Conservation (phyloP, 2,113 vertebrate species). For the Paratilapia polleni region DNA sequence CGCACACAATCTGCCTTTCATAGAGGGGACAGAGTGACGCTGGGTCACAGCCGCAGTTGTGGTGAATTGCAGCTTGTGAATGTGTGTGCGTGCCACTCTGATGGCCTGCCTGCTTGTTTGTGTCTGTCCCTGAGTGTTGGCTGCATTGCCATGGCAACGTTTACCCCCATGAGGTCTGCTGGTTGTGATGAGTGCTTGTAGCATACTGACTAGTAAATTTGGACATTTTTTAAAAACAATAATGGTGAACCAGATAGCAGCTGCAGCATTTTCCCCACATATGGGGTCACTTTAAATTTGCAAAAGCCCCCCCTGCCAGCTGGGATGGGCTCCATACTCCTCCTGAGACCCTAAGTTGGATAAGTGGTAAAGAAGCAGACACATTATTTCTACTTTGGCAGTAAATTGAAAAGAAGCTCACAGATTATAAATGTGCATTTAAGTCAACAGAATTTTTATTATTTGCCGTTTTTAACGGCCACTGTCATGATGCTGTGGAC, state of each 20-base stretch:
- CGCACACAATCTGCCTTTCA: constrained; percentile 74
- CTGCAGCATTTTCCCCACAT: background rate
- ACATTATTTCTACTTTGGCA: no score
- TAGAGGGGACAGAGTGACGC: constrained; percentile 49
- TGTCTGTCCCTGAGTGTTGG: constrained; percentile 37
- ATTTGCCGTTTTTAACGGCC: background rate
- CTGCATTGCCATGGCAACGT: constrained; percentile 39
- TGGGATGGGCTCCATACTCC: no score
- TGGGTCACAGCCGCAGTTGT: constrained; percentile 32
- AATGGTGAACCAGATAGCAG: background rate
- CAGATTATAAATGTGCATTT: no score
- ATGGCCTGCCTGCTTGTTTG: constrained; percentile 38
- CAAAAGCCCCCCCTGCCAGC: background rate
- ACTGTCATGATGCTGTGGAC: background rate
- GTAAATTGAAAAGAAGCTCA: no score
- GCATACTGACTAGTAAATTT: background rate
- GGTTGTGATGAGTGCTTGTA: constrained; percentile 8
- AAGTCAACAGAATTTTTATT: background rate
- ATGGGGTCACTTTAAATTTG: background rate
- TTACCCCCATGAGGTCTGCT: background rate
- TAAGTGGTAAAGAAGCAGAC: no score
- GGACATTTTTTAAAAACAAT: background rate
- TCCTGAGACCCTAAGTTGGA: no score
- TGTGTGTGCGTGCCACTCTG: constrained; percentile 20
- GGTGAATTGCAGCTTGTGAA: constrained; percentile 10